Percentiles rank a stretch among this genome's conserved stretches.
Conservation (phyloP, 2,113 vertebrate species). For the Atractosteus spatula region DNA sequence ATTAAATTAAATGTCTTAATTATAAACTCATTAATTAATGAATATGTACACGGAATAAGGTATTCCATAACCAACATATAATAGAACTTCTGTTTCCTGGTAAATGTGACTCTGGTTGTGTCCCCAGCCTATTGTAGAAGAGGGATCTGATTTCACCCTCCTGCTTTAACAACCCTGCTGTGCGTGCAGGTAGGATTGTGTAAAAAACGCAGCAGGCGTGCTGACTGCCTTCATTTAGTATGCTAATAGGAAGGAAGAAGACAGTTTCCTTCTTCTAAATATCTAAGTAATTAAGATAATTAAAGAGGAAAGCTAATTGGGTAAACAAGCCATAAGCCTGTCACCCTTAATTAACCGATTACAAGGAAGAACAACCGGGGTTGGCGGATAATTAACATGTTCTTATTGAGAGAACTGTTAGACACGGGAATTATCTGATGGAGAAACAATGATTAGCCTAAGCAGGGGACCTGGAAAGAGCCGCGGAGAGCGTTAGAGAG, state of each 20-base stretch:
- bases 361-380: slow-evolving; percentile 87
- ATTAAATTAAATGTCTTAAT: no score
- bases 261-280: slow-evolving; percentile 71
- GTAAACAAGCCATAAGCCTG: slow-evolving; percentile 90
- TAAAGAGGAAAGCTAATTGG: slow-evolving; percentile 97
- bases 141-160: not conserved
- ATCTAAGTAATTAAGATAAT: slow-evolving; percentile 90
- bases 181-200: not conserved
- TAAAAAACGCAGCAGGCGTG: not conserved
- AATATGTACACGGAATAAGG: no score
- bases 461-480: slow-evolving; percentile 53
- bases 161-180: not conserved
- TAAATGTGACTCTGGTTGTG: not conserved
- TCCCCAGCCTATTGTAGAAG: not conserved
- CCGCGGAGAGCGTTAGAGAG: slow-evolving; percentile 38
- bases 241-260: slow-evolving; percentile 67
- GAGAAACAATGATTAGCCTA: slow-evolving; percentile 77
- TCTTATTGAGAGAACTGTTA: slow-evolving; percentile 61
- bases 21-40: no score
- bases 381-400: slow-evolving; percentile 87
- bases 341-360: slow-evolving; percentile 98
- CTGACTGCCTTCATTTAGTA: slow-evolving; percentile 41
- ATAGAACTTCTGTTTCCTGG: no score
- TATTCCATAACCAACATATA: no score
- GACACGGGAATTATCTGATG: slow-evolving; percentile 78